These are phyloP conservation scores for Aramus guarauna DNA, from an alignment of 2,113 vertebrate genomes.

Conservation along the genomic window DNA sequence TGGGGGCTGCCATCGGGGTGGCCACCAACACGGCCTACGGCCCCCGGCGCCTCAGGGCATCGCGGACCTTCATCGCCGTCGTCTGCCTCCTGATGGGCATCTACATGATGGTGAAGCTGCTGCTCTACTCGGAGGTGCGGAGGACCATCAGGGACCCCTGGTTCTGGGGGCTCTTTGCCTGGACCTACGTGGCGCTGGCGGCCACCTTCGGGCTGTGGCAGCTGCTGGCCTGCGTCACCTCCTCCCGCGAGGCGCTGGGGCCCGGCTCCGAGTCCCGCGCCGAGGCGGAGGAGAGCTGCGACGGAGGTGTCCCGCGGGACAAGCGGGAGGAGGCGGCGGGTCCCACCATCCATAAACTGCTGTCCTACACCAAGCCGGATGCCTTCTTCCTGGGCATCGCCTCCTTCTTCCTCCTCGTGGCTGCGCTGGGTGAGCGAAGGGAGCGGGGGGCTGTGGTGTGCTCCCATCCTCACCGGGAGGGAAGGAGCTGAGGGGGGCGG, in stretches of 20 bases:
- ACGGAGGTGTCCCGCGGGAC: background rate
- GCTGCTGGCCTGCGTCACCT: slow-evolving; percentile 72
- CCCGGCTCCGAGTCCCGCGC: background rate
- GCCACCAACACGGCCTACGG: slow-evolving; percentile 81
- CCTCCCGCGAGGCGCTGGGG: slow-evolving; percentile 51
- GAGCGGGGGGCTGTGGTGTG: accelerated
- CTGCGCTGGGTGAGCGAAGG: slow-evolving; percentile 84
- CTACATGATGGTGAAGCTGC: slow-evolving; percentile 86
- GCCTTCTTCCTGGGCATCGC: slow-evolving; percentile 79
- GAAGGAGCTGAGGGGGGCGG: background rate
- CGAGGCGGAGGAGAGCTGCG: slow-evolving; percentile 39
- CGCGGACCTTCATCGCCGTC: slow-evolving; percentile 68
- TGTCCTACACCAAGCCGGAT: slow-evolving; percentile 88
- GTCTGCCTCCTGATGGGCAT: slow-evolving; percentile 79
- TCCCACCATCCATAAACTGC: slow-evolving; percentile 86
- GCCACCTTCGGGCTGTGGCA: slow-evolving; percentile 80
- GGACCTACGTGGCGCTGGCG: slow-evolving; percentile 81
- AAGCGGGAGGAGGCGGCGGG: slow-evolving; percentile 70
- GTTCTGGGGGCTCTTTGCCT: slow-evolving; percentile 86
- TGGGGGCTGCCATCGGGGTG: slow-evolving; percentile 85
- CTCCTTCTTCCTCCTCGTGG: slow-evolving; percentile 85
- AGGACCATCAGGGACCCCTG: slow-evolving; percentile 81
- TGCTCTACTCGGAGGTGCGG: slow-evolving; percentile 85
- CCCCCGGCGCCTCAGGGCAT: slow-evolving; percentile 74
- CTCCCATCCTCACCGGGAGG: background rate